Evolutionary conservation across 1,140 invertebrate species (phyloP), one percentile per base, ranked within the genome.

Genomic region (Leptestheria dahalacensis): DNA sequence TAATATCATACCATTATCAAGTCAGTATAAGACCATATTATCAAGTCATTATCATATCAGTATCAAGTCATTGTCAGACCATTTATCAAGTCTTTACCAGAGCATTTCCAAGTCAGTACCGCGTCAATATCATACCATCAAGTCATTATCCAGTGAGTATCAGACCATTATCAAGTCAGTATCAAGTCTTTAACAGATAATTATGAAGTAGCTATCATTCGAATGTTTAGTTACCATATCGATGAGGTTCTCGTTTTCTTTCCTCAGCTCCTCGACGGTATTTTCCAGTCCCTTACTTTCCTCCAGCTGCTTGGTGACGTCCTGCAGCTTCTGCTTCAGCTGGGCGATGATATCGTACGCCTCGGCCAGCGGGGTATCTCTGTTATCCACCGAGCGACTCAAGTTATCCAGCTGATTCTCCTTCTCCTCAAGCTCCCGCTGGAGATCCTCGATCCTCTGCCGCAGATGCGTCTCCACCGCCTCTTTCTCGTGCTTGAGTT

Each of bases 321-420:
- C 3, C 33, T 55, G 53, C 24, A 55, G 26, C 26, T 29, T 33
- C 33, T 55, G 53, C 33, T 55, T 55, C 20, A 55, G 33, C 20
- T 49, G 53, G 15, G 26, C 59, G 52, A 50, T 51, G 29, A 29
- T 41, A 3, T 53, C 51, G 47, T 29, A 59, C 3, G 58, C 25
- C 26, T 60, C 55, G 21, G 48, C 18, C 6, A 61, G 20, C 2
- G 25, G 47, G 21, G 54, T 25, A 55, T 55, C 53, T 20, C 33
- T 55, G 55, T 50, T 61, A 41, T 59, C 57, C 1, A 85, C 65
- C 65, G 84, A 78, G 62, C 79, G 75, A 63, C 82, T 82, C 6
- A 86, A 65, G 1, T 77, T 77, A 1, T 80, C 79, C 53, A 85
- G 78, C 66, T 85, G 82, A 50, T 79, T 66, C 62, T 85, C 83